phyloP scores from a whole-genome alignment of 2,113 vertebrate species.

The Scolopax mira region DNA sequence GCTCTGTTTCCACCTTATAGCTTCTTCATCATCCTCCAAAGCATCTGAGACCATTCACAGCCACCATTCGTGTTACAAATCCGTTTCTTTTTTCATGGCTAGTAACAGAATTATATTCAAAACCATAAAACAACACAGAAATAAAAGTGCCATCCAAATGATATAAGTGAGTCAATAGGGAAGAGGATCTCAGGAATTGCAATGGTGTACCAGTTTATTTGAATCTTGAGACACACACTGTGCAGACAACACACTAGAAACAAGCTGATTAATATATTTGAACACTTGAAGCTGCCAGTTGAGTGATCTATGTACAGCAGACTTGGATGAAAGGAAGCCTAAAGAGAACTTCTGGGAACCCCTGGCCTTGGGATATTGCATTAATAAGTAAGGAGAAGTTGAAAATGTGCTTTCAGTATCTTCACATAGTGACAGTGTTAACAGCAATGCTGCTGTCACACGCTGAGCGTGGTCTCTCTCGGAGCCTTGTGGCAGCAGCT shows the following conservation, averaged over 20 bases:
- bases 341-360: neutral
- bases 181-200: rapidly evolving
- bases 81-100: neutral
- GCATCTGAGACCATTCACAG: neutral
- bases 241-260: neutral
- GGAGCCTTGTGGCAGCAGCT: neutral
- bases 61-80: neutral
- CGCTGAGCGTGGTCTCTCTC: neutral
- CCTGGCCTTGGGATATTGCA: neutral
- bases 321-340: neutral
- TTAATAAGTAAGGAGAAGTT: neutral
- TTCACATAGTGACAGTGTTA: neutral
- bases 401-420: neutral
- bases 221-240: neutral
- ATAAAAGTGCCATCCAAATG: neutral
- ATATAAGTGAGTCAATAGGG: neutral
- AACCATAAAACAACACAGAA: neutral
- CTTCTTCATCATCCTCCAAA: neutral
- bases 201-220: neutral
- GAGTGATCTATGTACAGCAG: neutral
- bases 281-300: neutral
- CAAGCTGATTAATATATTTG: neutral
- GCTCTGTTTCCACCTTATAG: neutral
- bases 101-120: neutral
- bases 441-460: neutral